These are phyloP conservation scores for Nomia melanderi DNA, from an alignment of 1,140 invertebrate genomes.

Conservation along the genomic window DNA sequence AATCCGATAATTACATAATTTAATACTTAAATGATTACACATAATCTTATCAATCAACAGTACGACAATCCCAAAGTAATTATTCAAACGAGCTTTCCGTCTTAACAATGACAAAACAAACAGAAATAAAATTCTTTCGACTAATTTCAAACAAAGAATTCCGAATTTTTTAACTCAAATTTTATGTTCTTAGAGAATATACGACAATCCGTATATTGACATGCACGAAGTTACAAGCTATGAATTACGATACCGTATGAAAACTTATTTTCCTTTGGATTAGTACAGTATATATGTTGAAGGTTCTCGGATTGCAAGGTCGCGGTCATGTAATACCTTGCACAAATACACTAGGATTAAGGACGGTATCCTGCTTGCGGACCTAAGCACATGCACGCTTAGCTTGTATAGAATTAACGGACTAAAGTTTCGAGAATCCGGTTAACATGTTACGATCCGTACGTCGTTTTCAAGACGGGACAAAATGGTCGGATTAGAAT, in stretches of 20 bases:
- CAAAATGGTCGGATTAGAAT: not conserved
- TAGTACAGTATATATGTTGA: not conserved
- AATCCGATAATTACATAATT: no score
- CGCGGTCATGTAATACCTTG: slow-evolving; percentile 19
- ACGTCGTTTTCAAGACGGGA: not conserved
- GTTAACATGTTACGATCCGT: slow-evolving; percentile 1
- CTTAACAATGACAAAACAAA: no score
- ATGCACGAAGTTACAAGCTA: no score
- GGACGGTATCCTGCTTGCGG: slow-evolving; percentile 21
- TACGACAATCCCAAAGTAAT: no score
- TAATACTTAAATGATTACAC: no score
- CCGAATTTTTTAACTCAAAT: no score
- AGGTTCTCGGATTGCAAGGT: slow-evolving; percentile 1
- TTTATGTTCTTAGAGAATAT: no score
- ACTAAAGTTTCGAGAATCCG: slow-evolving; percentile 5
- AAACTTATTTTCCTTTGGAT: not conserved
- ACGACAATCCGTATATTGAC: no score
- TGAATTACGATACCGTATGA: not conserved
- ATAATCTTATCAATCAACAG: no score
- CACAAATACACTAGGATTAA: slow-evolving; percentile 3
- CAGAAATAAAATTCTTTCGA: no score
- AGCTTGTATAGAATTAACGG: slow-evolving; percentile 11
- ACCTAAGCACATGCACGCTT: slow-evolving; percentile 38
- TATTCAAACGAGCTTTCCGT: no score
- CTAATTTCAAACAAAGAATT: no score